Evolutionary conservation across 2,888 invertebrate genomes (phyloP).

Genomic region (Eupeodes latifasciatus): DNA sequence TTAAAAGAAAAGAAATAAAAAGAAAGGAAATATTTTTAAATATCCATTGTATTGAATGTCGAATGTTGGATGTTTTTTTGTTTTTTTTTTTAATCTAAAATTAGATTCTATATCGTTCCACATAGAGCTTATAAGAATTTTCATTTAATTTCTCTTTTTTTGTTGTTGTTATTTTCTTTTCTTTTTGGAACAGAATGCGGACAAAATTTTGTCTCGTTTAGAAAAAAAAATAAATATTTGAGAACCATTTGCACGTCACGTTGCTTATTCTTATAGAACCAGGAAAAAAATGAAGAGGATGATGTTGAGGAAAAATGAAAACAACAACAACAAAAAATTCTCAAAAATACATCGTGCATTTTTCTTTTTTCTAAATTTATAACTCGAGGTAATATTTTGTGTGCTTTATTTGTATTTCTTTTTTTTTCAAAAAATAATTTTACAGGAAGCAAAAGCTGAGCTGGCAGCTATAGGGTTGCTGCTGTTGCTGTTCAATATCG

Average conservation of each 20-base stretch:
- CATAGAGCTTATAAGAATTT: constrained; percentile 67
- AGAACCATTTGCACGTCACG: constrained; percentile 44
- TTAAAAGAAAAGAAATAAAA: constrained; percentile 24
- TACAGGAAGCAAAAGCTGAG: constrained; percentile 51
- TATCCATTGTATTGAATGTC: constrained; percentile 74
- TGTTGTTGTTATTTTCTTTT: constrained; percentile 19
- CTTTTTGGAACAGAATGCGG: constrained; percentile 67
- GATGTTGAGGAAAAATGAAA: constrained; percentile 10
- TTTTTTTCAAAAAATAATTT: constrained; percentile 18
- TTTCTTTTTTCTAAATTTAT: constrained; percentile 63
- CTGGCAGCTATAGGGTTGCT: constrained; percentile 34
- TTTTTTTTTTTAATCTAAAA: constrained; percentile 54
- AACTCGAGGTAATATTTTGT: constrained; percentile 60
- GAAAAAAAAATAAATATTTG: constrained; percentile 13
- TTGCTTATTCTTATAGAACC: constrained; percentile 9
- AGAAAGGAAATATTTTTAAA: constrained; percentile 23
- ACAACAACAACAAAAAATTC: constrained; percentile 17
- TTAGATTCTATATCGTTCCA: constrained; percentile 70
- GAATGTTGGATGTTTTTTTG: constrained; percentile 62
- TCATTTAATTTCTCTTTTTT: constrained; percentile 25
- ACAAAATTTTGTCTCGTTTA: constrained; percentile 45
- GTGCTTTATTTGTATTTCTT: constrained; percentile 27
- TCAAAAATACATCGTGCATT: constrained; percentile 42
- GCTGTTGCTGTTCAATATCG: constrained; percentile 30
- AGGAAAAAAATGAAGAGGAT: constrained; percentile 36